A percentile compares a stretch with the other conserved stretches of the same genome.
Conservation (phyloP, 2,888 invertebrate species). For the Anagyrus pseudococci region DNA sequence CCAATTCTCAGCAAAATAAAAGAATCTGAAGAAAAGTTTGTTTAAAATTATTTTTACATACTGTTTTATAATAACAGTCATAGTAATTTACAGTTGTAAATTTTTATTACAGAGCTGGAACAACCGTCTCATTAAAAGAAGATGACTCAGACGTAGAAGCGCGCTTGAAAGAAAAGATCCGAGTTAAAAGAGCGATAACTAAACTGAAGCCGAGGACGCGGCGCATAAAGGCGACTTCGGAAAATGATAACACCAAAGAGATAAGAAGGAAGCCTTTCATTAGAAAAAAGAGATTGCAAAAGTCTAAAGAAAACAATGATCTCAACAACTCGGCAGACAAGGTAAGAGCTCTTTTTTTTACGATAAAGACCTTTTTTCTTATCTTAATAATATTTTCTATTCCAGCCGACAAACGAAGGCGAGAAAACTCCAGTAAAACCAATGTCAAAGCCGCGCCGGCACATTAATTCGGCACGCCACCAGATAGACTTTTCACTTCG, state of each 20-base stretch:
- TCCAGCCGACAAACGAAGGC: slow-evolving; percentile 7
- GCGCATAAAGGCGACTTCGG: slow-evolving; percentile 22
- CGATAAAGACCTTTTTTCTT: not conserved
- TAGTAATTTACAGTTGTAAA: not conserved
- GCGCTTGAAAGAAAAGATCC: slow-evolving; percentile 27
- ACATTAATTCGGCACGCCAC: slow-evolving; percentile 50
- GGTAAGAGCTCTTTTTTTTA: slow-evolving; percentile 32
- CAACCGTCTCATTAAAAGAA: no score
- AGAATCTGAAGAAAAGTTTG: slow-evolving; percentile 73
- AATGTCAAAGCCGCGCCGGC: slow-evolving; percentile 41
- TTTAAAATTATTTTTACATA: slow-evolving; percentile 37
- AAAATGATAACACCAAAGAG: slow-evolving; percentile 37
- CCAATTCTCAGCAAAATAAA: slow-evolving; percentile 76
- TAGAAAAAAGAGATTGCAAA: slow-evolving; percentile 42
- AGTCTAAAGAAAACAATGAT: slow-evolving; percentile 51
- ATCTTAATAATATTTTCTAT: not conserved
- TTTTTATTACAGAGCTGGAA: not conserved
- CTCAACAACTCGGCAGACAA: slow-evolving; percentile 47
- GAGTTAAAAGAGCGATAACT: slow-evolving; percentile 27
- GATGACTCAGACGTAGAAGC: slow-evolving; percentile 66
- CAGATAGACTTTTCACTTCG: slow-evolving; percentile 68
- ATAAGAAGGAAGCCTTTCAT: slow-evolving; percentile 38
- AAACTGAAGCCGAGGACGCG: slow-evolving; percentile 29
- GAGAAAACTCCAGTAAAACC: not conserved
- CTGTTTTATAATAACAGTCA: not conserved